Conservation (phyloP, 2,113 vertebrate genomes). For the Xiphias gladius region DNA sequence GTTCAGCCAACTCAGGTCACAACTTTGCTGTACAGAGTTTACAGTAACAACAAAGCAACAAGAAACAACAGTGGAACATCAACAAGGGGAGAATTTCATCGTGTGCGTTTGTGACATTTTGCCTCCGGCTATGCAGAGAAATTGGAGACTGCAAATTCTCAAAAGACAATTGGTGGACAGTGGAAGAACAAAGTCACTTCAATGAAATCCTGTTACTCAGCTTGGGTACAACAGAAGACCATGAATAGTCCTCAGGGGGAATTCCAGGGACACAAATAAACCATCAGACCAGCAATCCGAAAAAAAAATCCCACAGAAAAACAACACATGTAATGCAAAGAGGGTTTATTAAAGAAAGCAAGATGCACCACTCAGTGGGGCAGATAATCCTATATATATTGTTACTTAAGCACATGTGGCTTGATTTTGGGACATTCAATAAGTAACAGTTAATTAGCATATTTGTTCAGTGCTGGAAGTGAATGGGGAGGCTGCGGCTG, state of each 20-base stretch:
- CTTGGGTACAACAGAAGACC: slow-evolving; percentile 16
- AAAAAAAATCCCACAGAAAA: slow-evolving; percentile 4
- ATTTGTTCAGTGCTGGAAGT: slow-evolving; percentile 32
- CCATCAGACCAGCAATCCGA: slow-evolving; percentile 30
- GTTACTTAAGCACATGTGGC: slow-evolving; percentile 38
- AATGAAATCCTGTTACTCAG: slow-evolving; percentile 39
- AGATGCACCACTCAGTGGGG: slow-evolving; percentile 3
- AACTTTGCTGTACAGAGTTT: slow-evolving; percentile 20
- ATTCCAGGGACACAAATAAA: slow-evolving; percentile 57
- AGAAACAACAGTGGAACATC: slow-evolving; percentile 13
- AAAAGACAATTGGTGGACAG: slow-evolving; percentile 2
- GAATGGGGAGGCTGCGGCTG: slow-evolving; percentile 32
- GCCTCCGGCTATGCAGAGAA: neutral
- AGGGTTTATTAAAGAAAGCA: slow-evolving; percentile 19
- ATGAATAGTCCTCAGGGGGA: slow-evolving; percentile 49
- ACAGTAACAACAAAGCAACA: slow-evolving; percentile 34
- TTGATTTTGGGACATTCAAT: slow-evolving; percentile 39
- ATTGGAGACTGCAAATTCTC: slow-evolving; percentile 5
- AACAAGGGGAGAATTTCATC: slow-evolving; percentile 7
- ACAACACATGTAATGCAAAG: neutral
- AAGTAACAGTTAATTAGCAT: slow-evolving; percentile 46
- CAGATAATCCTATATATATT: slow-evolving; percentile 30
- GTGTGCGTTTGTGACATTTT: slow-evolving; percentile 5
- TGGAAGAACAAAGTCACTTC: slow-evolving; percentile 20
- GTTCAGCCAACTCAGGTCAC: slow-evolving; percentile 31